phyloP scores from a whole-genome alignment of 2,797 vertebrate species.

The Florisuga fusca region DNA sequence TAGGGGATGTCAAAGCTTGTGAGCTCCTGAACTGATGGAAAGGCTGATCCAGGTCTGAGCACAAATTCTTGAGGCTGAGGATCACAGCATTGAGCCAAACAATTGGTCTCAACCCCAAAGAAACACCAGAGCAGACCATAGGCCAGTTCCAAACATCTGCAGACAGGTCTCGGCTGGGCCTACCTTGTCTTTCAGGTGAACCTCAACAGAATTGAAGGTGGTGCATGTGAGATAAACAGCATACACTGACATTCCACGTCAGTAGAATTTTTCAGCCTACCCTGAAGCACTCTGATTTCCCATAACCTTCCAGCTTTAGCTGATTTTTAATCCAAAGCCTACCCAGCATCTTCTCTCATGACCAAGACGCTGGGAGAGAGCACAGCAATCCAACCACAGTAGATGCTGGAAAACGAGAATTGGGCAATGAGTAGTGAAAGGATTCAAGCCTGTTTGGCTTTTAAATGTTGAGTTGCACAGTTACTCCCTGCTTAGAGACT shows the following conservation, averaged over 20 bases:
- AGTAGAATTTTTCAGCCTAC: not conserved
- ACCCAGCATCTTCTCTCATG: not conserved
- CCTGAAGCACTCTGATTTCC: not conserved
- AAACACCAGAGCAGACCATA: not conserved
- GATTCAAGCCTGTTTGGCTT: not conserved
- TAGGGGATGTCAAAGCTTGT: fast-evolving
- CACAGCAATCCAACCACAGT: not conserved
- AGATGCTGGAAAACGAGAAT: fast-evolving
- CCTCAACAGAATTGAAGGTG: not conserved
- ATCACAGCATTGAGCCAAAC: not conserved
- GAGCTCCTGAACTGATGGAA: not conserved
- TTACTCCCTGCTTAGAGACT: not conserved
- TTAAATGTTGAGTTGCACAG: not conserved
- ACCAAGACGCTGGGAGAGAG: not conserved
- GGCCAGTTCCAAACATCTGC: not conserved
- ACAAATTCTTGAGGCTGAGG: not conserved
- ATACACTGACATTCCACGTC: no score
- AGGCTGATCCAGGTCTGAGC: not conserved
- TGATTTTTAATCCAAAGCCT: not conserved
- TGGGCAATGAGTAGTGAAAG: not conserved
- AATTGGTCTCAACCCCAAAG: not conserved
- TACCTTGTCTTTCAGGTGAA: not conserved
- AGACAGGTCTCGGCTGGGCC: not conserved
- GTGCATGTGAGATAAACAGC: not conserved
- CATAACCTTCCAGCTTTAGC: not conserved